Conservation (phyloP, 2,888 invertebrate genomes). For the Lymantria dispar region DNA sequence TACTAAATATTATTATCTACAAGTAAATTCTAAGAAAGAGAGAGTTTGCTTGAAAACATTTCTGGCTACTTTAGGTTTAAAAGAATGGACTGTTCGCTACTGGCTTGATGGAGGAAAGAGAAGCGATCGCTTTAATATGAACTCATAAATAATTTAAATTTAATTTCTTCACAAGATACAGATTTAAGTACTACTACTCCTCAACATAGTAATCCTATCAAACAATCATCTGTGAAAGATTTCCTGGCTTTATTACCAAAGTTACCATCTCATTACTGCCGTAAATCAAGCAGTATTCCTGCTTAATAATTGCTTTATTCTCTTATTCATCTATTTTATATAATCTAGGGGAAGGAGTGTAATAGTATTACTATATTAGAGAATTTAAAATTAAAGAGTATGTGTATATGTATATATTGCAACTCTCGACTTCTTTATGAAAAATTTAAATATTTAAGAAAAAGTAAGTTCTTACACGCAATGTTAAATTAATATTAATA, state of each 20-base stretch:
- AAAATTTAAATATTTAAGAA: no score
- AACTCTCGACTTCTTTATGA: no score
- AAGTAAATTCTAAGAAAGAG: constrained; percentile 15
- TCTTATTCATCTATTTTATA: no score
- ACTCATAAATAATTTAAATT: neutral
- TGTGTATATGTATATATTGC: no score
- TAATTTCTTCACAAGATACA: neutral
- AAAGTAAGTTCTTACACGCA: no score
- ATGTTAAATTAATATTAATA: no score
- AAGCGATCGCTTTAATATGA: neutral
- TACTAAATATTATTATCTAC: constrained; percentile 8
- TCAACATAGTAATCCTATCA: neutral
- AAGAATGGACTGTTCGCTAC: constrained; percentile 31
- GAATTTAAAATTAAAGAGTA: no score
- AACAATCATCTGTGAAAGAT: neutral
- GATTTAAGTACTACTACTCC: neutral
- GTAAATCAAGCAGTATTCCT: constrained; percentile 20
- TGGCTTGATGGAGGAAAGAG: constrained; percentile 10
- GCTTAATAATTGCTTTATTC: no score
- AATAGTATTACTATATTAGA: no score
- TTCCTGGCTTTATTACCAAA: constrained; percentile 9
- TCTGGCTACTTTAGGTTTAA: constrained; percentile 22
- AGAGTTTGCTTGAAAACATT: constrained; percentile 28
- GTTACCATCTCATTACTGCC: constrained; percentile 33
- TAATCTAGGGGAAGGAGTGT: no score